Conservation (phyloP, 2,888 invertebrate genomes). For the Pristionchus entomophagus region DNA sequence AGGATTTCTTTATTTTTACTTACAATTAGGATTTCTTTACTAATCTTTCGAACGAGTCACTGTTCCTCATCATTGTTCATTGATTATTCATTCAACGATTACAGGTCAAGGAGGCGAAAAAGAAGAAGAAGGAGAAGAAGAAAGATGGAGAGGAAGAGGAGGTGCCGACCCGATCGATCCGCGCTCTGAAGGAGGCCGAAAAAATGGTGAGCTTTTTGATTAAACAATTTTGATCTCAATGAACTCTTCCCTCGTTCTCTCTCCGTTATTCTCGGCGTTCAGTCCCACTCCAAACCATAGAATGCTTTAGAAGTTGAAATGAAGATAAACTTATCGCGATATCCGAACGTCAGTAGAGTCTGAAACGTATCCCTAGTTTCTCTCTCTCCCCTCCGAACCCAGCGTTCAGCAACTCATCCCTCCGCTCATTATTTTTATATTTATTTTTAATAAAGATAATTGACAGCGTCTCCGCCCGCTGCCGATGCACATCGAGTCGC, state of each 20-base stretch:
- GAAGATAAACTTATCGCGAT: background rate
- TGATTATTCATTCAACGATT: no score
- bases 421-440: background rate
- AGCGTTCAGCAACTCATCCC: no score
- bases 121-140: background rate
- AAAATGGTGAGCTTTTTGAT: background rate
- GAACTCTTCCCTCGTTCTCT: no score
- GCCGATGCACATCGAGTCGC: constrained; percentile 4
- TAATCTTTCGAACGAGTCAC: no score
- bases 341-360: background rate
- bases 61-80: no score
- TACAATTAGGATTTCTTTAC: no score
- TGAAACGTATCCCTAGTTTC: background rate
- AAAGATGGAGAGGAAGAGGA: background rate
- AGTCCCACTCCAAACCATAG: no score
- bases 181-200: background rate
- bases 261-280: no score
- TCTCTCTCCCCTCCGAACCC: no score
- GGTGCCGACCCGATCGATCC: background rate
- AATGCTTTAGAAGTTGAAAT: no score
- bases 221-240: no score
- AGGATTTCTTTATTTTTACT: no score
- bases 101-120: background rate
- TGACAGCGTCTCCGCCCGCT: background rate
- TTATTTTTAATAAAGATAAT: background rate